phyloP scores from a whole-genome alignment of 1,140 invertebrate species.

The Dolichoris vasculosae region DNA sequence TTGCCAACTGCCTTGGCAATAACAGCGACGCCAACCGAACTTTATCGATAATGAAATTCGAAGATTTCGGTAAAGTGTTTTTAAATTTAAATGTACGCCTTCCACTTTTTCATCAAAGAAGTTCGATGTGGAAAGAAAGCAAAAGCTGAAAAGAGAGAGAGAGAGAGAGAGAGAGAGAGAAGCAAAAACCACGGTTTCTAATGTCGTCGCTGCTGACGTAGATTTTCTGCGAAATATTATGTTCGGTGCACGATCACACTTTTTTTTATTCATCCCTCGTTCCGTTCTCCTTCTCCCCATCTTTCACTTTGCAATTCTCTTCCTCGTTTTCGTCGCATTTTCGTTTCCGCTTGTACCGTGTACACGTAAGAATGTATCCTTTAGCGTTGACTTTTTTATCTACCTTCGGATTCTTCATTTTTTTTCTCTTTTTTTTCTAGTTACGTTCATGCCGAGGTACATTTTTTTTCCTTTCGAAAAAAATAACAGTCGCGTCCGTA shows the following conservation, averaged over 20 bases:
- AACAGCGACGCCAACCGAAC: too few relatives aligned
- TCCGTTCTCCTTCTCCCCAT: not conserved
- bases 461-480: not conserved
- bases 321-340: not conserved
- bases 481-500: too few relatives aligned
- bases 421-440: not conserved
- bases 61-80: too few relatives aligned
- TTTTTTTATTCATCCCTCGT: constrained; percentile 35
- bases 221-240: constrained; percentile 56
- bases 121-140: not conserved
- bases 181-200: constrained; percentile 17
- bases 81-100: too few relatives aligned
- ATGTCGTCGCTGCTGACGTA: constrained; percentile 56
- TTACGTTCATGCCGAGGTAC: not conserved
- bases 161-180: not conserved
- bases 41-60: too few relatives aligned
- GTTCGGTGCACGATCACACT: constrained; percentile 23
- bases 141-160: not conserved
- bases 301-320: not conserved
- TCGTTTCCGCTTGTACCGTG: not conserved
- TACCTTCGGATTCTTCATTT: not conserved
- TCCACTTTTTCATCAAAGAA: too few relatives aligned
- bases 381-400: not conserved
- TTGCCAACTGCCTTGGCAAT: too few relatives aligned
- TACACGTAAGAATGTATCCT: not conserved